Evolutionary conservation across 2,888 invertebrate genomes (phyloP).

Genomic region (Drosophila peninsularis): DNA sequence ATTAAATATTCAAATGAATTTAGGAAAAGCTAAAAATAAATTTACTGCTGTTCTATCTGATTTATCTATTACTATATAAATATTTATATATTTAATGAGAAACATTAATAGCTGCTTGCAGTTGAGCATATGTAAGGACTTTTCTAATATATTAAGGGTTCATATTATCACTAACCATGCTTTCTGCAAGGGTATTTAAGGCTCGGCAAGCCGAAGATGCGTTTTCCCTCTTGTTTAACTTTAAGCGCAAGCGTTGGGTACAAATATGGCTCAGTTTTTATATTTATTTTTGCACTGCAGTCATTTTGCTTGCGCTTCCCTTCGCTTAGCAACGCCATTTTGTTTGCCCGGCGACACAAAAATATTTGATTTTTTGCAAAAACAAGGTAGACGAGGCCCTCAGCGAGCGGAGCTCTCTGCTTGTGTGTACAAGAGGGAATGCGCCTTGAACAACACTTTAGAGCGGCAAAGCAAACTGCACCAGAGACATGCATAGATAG

Average conservation of each 20-base stretch:
- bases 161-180: too few relatives aligned
- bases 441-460: slow-evolving; percentile 76
- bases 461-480: slow-evolving; percentile 61
- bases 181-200: background rate
- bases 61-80: background rate
- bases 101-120: too few relatives aligned
- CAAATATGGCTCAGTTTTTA: slow-evolving; percentile 59
- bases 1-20: too few relatives aligned
- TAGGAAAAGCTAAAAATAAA: too few relatives aligned
- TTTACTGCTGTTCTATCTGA: background rate
- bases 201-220: background rate
- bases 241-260: slow-evolving; percentile 54
- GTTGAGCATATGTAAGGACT: too few relatives aligned
- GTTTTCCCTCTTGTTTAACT: slow-evolving; percentile 33
- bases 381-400: slow-evolving; percentile 63
- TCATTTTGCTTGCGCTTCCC: slow-evolving; percentile 50
- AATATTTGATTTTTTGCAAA: slow-evolving; percentile 78
- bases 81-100: background rate
- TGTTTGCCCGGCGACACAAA: slow-evolving; percentile 78
- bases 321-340: slow-evolving; percentile 75
- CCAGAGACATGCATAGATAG: slow-evolving; percentile 54
- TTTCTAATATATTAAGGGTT: too few relatives aligned
- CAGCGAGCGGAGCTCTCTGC: slow-evolving; percentile 27
- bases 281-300: slow-evolving; percentile 32
- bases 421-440: slow-evolving; percentile 30